Evolutionary conservation across 2,888 invertebrate species (phyloP).

Genomic region (Aproaerema taeniolella): DNA sequence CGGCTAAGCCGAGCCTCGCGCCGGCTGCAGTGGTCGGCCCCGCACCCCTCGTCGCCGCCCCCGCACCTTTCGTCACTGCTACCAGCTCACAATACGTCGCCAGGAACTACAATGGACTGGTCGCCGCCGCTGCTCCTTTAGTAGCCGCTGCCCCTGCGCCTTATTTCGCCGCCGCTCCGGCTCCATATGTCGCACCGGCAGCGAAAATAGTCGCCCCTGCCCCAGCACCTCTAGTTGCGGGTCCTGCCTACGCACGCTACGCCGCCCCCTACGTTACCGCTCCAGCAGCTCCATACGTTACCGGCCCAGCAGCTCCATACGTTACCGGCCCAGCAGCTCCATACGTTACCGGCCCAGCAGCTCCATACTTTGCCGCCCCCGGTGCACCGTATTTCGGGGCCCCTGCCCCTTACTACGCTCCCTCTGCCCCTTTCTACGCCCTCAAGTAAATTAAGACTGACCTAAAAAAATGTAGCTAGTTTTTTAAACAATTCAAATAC

Average conservation of each 20-base stretch:
- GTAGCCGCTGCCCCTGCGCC: conserved; percentile 45
- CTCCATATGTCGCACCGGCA: conserved; percentile 35
- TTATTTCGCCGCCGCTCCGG: conserved; percentile 33
- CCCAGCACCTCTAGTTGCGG: conserved; percentile 34
- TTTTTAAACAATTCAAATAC: conserved; percentile 6
- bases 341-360: conserved; percentile 21
- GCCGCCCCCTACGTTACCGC: too few species aligned
- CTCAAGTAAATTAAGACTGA: conserved; percentile 51
- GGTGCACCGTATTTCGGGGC: conserved; percentile 23
- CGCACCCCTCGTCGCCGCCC: conserved; percentile 47
- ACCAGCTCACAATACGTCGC: conserved; percentile 81
- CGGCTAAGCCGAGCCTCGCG: conserved; percentile 49
- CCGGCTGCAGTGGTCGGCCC: conserved; percentile 46
- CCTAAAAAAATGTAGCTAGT: too few species aligned
- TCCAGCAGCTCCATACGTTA: too few species aligned
- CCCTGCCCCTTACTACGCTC: conserved; percentile 40
- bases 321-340: conserved; percentile 23
- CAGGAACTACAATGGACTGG: conserved; percentile 75
- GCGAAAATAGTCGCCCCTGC: conserved; percentile 29
- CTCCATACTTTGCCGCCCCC: conserved; percentile 20
- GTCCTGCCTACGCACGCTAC: conserved; percentile 31
- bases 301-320: too few species aligned
- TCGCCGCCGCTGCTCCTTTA: conserved; percentile 67
- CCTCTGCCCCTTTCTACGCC: conserved; percentile 51
- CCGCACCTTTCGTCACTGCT: conserved; percentile 79